phyloP scores from a whole-genome alignment of 2,888 invertebrate species.

The Melinaea marsaeus region DNA sequence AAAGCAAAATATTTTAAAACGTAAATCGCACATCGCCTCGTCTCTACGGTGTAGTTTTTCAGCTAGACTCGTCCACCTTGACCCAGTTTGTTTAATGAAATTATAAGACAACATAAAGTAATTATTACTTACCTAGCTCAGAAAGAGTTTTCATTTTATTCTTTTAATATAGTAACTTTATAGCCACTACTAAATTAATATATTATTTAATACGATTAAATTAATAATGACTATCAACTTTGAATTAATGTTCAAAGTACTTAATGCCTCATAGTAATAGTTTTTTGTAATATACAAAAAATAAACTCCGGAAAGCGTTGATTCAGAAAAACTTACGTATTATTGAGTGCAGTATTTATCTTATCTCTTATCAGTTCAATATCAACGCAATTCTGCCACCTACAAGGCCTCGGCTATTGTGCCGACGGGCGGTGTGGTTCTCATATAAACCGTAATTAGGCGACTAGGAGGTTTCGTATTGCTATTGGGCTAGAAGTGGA shows the following conservation, averaged over 20 bases:
- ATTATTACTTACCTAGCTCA: slow-evolving; percentile 9
- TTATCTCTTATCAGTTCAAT: slow-evolving; percentile 71
- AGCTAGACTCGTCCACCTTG: slow-evolving; percentile 18
- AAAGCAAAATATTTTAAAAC: slow-evolving; percentile 10
- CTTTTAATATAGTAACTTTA: too few relatives aligned
- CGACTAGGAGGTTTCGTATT: slow-evolving; percentile 28
- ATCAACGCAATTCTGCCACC: slow-evolving; percentile 58
- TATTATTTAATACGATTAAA: too few relatives aligned
- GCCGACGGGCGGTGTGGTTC: too few relatives aligned
- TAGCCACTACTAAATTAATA: too few relatives aligned
- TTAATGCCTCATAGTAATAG: too few relatives aligned
- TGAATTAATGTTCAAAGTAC: too few relatives aligned
- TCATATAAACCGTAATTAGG: slow-evolving; percentile 11
- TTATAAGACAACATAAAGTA: slow-evolving; percentile 18
- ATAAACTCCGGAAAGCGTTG: slow-evolving; percentile 7
- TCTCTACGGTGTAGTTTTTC: slow-evolving; percentile 14
- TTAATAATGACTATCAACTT: too few relatives aligned
- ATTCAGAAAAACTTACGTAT: slow-evolving; percentile 31
- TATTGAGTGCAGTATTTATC: slow-evolving; percentile 66
- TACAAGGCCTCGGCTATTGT: slow-evolving; percentile 34
- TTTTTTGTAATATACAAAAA: not conserved
- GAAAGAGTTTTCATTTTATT: too few relatives aligned
- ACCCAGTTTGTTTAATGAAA: slow-evolving; percentile 27
- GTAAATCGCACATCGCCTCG: slow-evolving; percentile 10
- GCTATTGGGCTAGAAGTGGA: slow-evolving; percentile 36